Percentiles rank a stretch among this genome's conserved stretches.
Conservation (phyloP, 1,140 invertebrate genomes). For the Gryllus bimaculatus region DNA sequence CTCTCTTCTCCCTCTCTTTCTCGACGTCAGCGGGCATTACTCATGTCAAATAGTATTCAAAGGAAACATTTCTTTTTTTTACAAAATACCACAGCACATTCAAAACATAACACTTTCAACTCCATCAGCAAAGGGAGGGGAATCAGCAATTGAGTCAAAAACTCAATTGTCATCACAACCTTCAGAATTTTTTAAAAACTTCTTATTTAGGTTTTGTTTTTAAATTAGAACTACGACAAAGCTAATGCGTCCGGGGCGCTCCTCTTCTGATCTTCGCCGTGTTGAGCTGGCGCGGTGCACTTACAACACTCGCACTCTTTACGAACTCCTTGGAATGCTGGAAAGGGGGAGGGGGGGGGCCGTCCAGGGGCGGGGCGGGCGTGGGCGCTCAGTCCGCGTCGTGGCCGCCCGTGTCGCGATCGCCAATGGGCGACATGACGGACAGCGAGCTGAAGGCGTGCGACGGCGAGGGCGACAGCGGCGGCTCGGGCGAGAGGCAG, state of each 20-base stretch:
- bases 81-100: not conserved
- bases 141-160: not conserved
- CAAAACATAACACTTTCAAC: not conserved
- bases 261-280: not conserved
- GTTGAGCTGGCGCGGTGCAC: not conserved
- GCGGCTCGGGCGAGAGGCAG: not conserved
- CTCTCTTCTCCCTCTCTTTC: not conserved
- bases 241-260: too few species aligned
- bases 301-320: not conserved
- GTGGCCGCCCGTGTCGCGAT: not conserved
- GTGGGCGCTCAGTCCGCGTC: not conserved
- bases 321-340: not conserved
- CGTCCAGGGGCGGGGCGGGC: too few species aligned
- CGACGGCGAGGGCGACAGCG: not conserved
- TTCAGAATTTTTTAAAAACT: too few species aligned
- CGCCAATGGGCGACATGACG: not conserved
- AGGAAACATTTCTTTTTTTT: not conserved
- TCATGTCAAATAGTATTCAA: not conserved
- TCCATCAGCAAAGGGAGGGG: not conserved
- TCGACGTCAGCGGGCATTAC: not conserved
- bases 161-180: slow-evolving; percentile 2
- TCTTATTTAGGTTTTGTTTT: too few species aligned
- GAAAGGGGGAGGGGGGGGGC: too few species aligned
- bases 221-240: too few species aligned
- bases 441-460: not conserved